Conservation (phyloP, 2,113 vertebrate genomes). For the Halcyon senegalensis region DNA sequence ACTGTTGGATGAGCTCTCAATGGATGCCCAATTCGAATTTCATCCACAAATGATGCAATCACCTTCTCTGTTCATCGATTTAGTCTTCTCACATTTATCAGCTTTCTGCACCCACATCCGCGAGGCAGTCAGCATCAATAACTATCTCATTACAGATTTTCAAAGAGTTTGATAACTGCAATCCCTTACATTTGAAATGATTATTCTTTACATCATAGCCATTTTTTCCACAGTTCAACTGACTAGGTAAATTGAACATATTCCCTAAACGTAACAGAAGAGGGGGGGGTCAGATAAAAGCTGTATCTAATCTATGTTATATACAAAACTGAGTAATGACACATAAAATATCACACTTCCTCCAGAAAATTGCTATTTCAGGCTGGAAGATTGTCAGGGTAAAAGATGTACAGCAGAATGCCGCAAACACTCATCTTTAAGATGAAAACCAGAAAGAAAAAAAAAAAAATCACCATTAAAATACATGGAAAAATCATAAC, state of each 20-base stretch:
- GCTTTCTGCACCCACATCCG: neutral
- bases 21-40: neutral
- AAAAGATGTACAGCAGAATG: neutral
- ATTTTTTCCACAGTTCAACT: neutral
- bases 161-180: neutral
- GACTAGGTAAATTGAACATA: neutral
- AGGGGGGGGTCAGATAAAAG: neutral
- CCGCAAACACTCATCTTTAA: neutral
- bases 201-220: neutral
- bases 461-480: neutral
- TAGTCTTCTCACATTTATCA: neutral
- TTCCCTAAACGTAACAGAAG: neutral
- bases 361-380: neutral
- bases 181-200: neutral
- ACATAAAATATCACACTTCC: neutral
- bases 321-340: neutral
- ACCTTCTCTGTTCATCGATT: neutral
- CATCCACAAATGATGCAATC: neutral
- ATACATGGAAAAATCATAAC: neutral
- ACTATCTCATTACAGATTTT: neutral
- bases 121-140: neutral
- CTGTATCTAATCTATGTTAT: neutral
- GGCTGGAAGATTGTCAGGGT: neutral
- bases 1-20: neutral
- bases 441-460: neutral